A percentile compares a stretch with the other conserved stretches of the same genome.
phyloP scores from a whole-genome alignment of 2,888 invertebrate species.

The Calliphora vomitoria region DNA sequence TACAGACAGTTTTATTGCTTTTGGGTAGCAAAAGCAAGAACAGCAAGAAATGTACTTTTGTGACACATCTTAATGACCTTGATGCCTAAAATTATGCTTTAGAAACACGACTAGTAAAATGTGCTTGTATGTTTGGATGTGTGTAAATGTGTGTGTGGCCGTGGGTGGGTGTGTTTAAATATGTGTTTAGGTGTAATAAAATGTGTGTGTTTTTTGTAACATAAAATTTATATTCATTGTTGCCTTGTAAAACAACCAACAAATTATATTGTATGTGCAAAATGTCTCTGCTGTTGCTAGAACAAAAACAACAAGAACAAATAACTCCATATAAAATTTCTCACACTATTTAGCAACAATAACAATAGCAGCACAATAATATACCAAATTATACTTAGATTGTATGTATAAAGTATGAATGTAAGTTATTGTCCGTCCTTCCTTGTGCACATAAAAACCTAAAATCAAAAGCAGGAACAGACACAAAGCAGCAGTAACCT shows the following conservation, averaged over 20 bases:
- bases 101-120: constrained; percentile 10
- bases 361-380: constrained; percentile 18
- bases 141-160: background rate
- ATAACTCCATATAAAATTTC: constrained; percentile 35
- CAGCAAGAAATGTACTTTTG: constrained; percentile 62
- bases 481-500: constrained; percentile 34
- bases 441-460: constrained; percentile 10
- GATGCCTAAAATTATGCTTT: constrained; percentile 61
- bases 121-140: background rate
- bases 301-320: constrained; percentile 25
- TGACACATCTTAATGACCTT: constrained; percentile 69
- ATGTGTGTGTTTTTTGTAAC: constrained; percentile 39
- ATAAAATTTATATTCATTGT: constrained; percentile 71
- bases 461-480: constrained; percentile 23
- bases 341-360: constrained; percentile 12
- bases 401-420: constrained; percentile 8
- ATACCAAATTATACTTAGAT: constrained; percentile 52
- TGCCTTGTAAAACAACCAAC: constrained; percentile 54
- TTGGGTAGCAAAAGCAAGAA: constrained; percentile 1
- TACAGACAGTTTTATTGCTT: constrained; percentile 72
- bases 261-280: constrained; percentile 34
- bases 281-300: constrained; percentile 18
- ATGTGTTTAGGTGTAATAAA: constrained; percentile 46
- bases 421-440: background rate
- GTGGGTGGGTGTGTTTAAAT: too few species aligned